Evolutionary conservation across 2,113 vertebrate species (phyloP).

Genomic region (Sebastes fasciatus): DNA sequence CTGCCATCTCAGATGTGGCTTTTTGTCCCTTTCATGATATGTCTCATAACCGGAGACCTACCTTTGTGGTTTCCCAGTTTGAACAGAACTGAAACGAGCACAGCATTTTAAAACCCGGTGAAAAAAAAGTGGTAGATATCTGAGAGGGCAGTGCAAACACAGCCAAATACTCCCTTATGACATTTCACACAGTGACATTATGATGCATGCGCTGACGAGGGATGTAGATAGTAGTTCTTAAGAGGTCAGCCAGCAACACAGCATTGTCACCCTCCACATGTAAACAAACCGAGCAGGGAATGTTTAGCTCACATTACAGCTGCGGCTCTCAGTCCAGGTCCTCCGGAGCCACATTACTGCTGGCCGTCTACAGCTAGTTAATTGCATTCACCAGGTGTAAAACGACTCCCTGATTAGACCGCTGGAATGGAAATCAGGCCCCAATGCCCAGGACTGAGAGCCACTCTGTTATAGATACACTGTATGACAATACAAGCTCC

Average conservation of each 20-base stretch:
- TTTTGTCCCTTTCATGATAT: constrained; percentile 10
- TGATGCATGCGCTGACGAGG: constrained; percentile 23
- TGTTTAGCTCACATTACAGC: constrained; percentile 44
- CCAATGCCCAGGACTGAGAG: constrained; percentile 41
- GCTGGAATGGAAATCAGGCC: constrained; percentile 50
- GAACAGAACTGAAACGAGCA: constrained; percentile 14
- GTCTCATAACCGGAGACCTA: constrained; percentile 9
- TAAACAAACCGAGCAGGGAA: constrained; percentile 50
- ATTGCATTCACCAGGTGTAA: constrained; percentile 64
- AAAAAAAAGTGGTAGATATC: constrained; percentile 6
- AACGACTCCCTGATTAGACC: constrained; percentile 63
- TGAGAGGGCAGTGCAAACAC: constrained; percentile 41
- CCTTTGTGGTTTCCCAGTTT: neutral
- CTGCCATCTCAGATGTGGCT: constrained; percentile 30
- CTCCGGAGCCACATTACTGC: constrained; percentile 44
- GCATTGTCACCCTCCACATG: constrained; percentile 30
- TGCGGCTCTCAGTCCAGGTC: constrained; percentile 19
- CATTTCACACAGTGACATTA: constrained; percentile 35
- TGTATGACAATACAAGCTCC: constrained; percentile 38
- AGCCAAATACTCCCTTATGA: constrained; percentile 39
- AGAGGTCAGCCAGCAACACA: constrained; percentile 32
- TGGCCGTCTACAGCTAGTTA: constrained; percentile 43
- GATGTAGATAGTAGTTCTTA: constrained; percentile 39
- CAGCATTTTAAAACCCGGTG: constrained; percentile 14
- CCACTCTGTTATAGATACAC: constrained; percentile 30